phyloP scores from a whole-genome alignment of 2,888 invertebrate species.

The Chrysotoxum bicinctum region DNA sequence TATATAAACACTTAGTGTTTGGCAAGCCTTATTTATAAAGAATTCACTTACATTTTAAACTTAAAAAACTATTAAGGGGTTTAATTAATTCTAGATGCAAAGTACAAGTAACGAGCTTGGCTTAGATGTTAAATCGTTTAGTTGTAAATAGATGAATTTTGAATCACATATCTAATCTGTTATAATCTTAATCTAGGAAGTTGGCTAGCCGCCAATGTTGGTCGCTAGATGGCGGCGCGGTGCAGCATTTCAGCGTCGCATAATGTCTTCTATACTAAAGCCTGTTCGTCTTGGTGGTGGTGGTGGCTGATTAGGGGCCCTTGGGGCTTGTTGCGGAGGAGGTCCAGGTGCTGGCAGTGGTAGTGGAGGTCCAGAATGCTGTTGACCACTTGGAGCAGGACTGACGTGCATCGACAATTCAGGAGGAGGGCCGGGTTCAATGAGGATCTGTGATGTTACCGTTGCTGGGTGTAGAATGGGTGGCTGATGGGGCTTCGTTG shows the following conservation, averaged over 20 bases:
- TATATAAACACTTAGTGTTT: constrained; percentile 71
- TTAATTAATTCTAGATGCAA: constrained; percentile 15
- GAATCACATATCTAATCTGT: constrained; percentile 70
- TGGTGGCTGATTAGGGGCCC: constrained; percentile 75
- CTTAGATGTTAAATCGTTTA: constrained; percentile 16
- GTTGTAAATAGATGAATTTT: constrained; percentile 55
- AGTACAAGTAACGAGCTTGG: constrained; percentile 28
- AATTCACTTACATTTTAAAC: background rate
- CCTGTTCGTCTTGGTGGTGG: constrained; percentile 87
- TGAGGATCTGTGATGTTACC: constrained; percentile 60
- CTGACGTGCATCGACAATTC: constrained; percentile 44
- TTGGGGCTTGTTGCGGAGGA: constrained; percentile 63
- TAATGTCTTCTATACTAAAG: constrained; percentile 95
- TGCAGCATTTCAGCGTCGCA: constrained; percentile 86
- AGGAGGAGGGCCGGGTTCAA: constrained; percentile 67
- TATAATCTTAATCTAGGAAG: constrained; percentile 30
- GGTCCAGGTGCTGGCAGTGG: constrained; percentile 40
- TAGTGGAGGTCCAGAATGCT: constrained; percentile 56
- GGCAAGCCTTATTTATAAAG: constrained; percentile 67
- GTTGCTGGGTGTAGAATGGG: constrained; percentile 64
- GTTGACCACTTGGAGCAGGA: constrained; percentile 46
- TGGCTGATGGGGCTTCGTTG: constrained; percentile 49
- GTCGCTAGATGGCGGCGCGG: background rate
- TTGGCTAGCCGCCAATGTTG: constrained; percentile 51
- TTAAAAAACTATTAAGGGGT: constrained; percentile 3